A percentile compares a stretch with the other conserved stretches of the same genome.
phyloP scores from a whole-genome alignment of 2,113 vertebrate genomes.

The Pterophyllum scalare region DNA sequence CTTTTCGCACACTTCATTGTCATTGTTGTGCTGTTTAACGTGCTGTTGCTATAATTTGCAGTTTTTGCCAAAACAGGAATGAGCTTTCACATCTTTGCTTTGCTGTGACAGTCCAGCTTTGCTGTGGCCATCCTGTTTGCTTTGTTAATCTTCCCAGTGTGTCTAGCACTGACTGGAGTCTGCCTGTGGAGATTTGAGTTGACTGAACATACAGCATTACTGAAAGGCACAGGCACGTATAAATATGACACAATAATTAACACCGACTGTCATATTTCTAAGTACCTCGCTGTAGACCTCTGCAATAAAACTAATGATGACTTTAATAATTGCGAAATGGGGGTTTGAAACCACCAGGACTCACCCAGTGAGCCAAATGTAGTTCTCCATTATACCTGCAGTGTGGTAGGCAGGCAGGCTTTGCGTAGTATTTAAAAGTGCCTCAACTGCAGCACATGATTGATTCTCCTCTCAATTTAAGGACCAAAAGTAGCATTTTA shows the following conservation, averaged over 20 bases:
- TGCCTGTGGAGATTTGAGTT: not conserved
- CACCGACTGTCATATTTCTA: not conserved
- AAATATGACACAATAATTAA: not conserved
- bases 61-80: not conserved
- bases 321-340: not conserved
- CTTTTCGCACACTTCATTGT: not conserved
- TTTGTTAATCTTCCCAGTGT: not conserved
- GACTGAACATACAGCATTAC: not conserved
- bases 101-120: too few relatives aligned
- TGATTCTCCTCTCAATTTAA: not conserved
- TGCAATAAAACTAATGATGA: not conserved
- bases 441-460: not conserved
- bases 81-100: not conserved
- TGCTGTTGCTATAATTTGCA: not conserved
- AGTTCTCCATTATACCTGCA: not conserved
- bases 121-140: not conserved
- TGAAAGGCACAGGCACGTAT: not conserved
- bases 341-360: too few relatives aligned
- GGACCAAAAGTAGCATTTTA: not conserved
- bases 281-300: not conserved
- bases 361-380: not conserved
- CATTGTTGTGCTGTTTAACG: not conserved
- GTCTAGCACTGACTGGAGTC: not conserved
- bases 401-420: not conserved
- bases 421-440: too few relatives aligned